phyloP scores from a whole-genome alignment of 2,888 invertebrate species.

The Hypolimnas misippus region DNA sequence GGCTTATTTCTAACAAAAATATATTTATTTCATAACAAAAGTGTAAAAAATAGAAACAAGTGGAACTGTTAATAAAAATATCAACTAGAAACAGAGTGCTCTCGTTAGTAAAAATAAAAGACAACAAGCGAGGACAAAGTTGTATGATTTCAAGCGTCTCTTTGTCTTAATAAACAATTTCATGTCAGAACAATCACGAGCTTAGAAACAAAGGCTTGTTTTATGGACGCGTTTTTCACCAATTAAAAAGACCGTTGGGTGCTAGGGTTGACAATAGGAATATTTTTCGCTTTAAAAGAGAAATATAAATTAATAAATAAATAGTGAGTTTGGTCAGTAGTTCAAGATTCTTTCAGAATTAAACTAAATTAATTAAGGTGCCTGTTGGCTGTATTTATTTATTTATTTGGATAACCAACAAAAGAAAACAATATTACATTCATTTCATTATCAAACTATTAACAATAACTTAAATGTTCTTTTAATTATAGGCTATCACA shows the following conservation, averaged over 20 bases:
- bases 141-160: slow-evolving; percentile 29
- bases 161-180: slow-evolving; percentile 35
- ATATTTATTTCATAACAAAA: neutral
- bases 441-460: too few species aligned
- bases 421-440: too few species aligned
- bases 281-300: neutral
- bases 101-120: slow-evolving; percentile 26
- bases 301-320: too few species aligned
- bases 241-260: slow-evolving; percentile 30
- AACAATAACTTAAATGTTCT: too few species aligned
- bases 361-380: too few species aligned
- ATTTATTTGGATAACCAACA: too few species aligned
- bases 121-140: slow-evolving; percentile 17
- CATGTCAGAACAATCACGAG: slow-evolving; percentile 36
- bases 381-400: too few species aligned
- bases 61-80: slow-evolving; percentile 1
- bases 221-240: slow-evolving; percentile 30
- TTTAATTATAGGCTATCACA: too few species aligned
- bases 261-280: neutral
- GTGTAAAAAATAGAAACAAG: neutral
- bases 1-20: too few species aligned
- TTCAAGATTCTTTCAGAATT: too few species aligned
- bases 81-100: neutral
- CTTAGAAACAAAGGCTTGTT: slow-evolving; percentile 38
- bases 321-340: too few species aligned